These are phyloP conservation scores for Neotragus pygmaeus DNA, from an alignment of 2,113 vertebrate species.

Conservation along the genomic window DNA sequence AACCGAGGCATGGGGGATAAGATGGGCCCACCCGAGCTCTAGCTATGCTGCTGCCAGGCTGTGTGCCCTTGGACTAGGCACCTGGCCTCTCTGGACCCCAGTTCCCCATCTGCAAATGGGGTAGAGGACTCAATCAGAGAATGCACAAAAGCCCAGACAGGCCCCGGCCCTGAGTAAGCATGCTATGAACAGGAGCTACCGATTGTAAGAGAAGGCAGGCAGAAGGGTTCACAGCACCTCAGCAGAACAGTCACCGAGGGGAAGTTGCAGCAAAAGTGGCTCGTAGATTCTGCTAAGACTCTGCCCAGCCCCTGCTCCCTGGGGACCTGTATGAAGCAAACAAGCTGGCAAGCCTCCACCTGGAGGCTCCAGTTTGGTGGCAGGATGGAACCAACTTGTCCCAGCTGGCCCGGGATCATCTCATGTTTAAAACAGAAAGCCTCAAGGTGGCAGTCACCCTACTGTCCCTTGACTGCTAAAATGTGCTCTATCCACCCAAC, in stretches of 20 bases:
- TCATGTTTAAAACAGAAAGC: neutral
- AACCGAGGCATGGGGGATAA: neutral
- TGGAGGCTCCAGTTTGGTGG: neutral
- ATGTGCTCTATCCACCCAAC: rapidly evolving
- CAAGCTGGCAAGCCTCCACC: too few relatives aligned
- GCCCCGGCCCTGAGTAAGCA: too few relatives aligned
- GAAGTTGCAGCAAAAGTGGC: neutral
- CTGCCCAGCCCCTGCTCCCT: neutral
- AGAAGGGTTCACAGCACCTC: rapidly evolving
- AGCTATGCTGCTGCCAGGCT: neutral
- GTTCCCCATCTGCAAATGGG: rapidly evolving
- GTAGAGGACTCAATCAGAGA: neutral
- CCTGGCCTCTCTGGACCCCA: neutral
- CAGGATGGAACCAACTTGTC: too few relatives aligned
- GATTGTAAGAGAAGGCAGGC: neutral
- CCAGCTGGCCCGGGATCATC: neutral
- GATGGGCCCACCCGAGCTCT: rapidly evolving
- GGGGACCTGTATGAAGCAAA: neutral
- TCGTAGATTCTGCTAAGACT: neutral
- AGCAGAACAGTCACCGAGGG: rapidly evolving
- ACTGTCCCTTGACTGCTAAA: rapidly evolving
- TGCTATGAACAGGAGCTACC: neutral
- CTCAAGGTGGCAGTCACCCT: neutral
- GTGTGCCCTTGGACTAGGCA: neutral
- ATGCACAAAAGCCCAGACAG: neutral